Base-by-base conservation (phyloP, 2,113 vertebrate genomes). In the Syngnathus typhle region DNA sequence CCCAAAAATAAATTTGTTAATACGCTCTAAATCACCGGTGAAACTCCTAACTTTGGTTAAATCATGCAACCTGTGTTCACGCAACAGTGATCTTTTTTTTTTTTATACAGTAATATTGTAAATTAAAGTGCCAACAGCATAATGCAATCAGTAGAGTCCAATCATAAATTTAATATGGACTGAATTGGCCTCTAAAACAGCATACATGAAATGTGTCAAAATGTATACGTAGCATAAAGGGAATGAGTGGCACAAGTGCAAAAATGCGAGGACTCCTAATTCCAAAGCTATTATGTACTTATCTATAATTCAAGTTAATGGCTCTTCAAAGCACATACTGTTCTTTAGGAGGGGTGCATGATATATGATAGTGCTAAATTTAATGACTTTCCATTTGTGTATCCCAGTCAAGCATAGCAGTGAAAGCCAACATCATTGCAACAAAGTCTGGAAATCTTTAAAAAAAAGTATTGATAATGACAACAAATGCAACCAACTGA, bases 261-360 rank as follows among this genome's bases (percentile, higher is more conserved):
- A 52, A 32, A 52, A 21, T 52, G 49, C 21, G 49, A 52, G 19
- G 49, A 52, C 19, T 52, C n/a, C 19, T 52, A n/a, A 21, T 52
- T 52, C n/a, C 49, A 21, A 52, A n/a, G 19, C 49, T 52, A 52
- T 21, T 52, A 51, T 52, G 9, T 52, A 52, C n/a, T n/a, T 52
- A 52, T 52, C 49, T 52, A 52, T 52, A 52, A 52, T 52, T n/a
- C 49, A 52, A 52, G 49, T 21, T 52, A 52, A 52, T 52, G 49
- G 19, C n/a, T 52, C 19, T 21, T 52, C 49, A 52, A 52, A 52
- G 3, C 19, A 9, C 49, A 51, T 51, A 51, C 19, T 51, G 49
- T 51, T 51, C 49, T 52, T 52, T 52, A 52, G 21, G n/a, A 21
- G n/a, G 19, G 8, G 49, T 52, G 8, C 49, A 52, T 52, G 49